Percentiles rank a stretch among this genome's conserved stretches.
phyloP scores from a whole-genome alignment of 2,113 vertebrate genomes.

The Dicerorhinus sumatrensis region DNA sequence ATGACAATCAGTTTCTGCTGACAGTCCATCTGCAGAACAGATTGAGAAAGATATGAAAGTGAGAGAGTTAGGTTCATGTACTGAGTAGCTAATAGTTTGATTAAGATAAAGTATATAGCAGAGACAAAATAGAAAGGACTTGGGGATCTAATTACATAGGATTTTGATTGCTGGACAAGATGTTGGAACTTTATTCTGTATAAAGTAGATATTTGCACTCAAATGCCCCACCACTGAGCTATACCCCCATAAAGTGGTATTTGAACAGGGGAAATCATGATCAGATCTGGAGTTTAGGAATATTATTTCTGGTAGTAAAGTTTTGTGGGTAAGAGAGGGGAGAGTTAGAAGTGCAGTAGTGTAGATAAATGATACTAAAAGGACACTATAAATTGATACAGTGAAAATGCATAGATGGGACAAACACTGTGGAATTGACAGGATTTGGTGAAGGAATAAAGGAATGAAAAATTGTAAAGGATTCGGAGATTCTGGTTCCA shows the following conservation, averaged over 20 bases:
- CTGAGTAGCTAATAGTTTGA: not conserved
- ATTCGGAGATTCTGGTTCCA: not conserved
- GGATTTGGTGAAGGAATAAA: not conserved
- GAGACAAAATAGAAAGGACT: not conserved
- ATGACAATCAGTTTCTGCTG: not conserved
- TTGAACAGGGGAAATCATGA: not conserved
- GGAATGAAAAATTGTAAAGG: not conserved
- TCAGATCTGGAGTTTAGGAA: not conserved
- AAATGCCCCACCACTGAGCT: too few species aligned
- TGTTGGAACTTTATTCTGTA: not conserved
- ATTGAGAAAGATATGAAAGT: not conserved
- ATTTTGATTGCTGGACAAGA: not conserved
- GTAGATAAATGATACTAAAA: constrained; percentile 12
- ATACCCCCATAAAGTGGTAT: not conserved
- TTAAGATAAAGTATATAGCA: constrained; percentile 28
- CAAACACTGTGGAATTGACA: not conserved
- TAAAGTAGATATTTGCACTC: not conserved
- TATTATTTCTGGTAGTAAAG: not conserved
- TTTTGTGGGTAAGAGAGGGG: not conserved
- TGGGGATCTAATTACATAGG: not conserved
- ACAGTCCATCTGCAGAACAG: not conserved
- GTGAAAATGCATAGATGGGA: not conserved
- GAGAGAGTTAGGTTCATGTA: not conserved
- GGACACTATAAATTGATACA: constrained; percentile 25
- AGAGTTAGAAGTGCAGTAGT: not conserved